These are phyloP conservation scores for Leptinotarsa lineolata DNA, from an alignment of 1,140 invertebrate genomes.

Conservation along the genomic window DNA sequence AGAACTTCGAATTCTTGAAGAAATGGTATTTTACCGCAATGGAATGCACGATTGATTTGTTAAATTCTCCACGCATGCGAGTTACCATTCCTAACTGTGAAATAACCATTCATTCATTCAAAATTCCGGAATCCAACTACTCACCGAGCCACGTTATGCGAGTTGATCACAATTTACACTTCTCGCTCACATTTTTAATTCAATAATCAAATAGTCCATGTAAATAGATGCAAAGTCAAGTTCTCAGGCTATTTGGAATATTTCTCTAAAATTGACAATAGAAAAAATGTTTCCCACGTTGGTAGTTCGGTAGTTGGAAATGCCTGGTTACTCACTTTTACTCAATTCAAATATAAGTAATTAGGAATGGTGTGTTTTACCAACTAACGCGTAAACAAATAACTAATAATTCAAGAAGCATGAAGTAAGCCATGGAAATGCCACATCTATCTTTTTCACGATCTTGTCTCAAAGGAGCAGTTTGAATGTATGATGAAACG, in stretches of 20 bases:
- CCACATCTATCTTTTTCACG: not conserved
- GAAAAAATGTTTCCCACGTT: constrained; percentile 12
- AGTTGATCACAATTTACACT: not conserved
- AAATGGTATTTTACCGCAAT: not conserved
- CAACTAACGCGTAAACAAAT: constrained; percentile 10
- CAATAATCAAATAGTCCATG: constrained; percentile 21
- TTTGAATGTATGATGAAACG: too few relatives aligned
- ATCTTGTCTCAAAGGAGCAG: not conserved
- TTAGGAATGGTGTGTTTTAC: constrained; percentile 15
- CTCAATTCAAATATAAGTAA: constrained; percentile 14
- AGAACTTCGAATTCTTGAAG: not conserved
- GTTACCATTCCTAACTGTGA: constrained; percentile 2
- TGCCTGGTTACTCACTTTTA: constrained; percentile 19
- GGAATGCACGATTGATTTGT: not conserved
- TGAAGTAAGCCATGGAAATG: constrained; percentile 5
- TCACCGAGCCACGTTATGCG: constrained; percentile 6
- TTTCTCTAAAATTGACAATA: constrained; percentile 1
- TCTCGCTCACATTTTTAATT: constrained; percentile 11
- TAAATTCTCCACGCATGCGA: not conserved
- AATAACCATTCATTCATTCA: not conserved
- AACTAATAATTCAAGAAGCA: constrained; percentile 6
- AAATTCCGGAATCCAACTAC: constrained; percentile 3
- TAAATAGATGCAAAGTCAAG: constrained; percentile 1
- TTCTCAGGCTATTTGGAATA: constrained; percentile 13
- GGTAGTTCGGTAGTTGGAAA: not conserved